These are phyloP conservation scores for Drosophila novamexicana DNA, from an alignment of 1,140 invertebrate species.

Conservation along the genomic window DNA sequence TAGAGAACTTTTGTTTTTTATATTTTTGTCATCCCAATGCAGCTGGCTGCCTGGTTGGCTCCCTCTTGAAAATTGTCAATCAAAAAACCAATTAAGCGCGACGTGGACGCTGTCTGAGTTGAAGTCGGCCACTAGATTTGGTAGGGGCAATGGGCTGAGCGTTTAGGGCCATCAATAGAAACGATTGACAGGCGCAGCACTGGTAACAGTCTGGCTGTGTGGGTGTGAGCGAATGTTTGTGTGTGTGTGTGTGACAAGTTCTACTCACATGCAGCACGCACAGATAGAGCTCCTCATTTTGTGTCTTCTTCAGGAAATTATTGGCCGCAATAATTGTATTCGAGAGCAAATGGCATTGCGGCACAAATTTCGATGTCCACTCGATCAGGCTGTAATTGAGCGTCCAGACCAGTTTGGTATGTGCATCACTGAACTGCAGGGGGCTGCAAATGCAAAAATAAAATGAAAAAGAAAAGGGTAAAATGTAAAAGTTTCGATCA, in stretches of 20 bases:
- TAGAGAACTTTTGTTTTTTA: neutral
- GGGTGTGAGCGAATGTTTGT: neutral
- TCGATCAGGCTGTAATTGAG: constrained; percentile 85
- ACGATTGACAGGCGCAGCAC: constrained; percentile 29
- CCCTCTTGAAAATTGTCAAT: constrained; percentile 81
- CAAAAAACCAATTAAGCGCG: constrained; percentile 84
- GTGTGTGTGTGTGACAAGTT: neutral
- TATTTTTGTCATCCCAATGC: constrained; percentile 7
- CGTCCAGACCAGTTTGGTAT: constrained; percentile 78
- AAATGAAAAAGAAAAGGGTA: neutral
- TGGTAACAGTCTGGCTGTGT: neutral
- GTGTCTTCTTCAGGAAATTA: constrained; percentile 75
- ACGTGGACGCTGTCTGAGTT: constrained; percentile 45
- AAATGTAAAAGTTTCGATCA: constrained; percentile 2
- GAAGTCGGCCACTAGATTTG: constrained; percentile 37
- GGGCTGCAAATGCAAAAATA: constrained; percentile 48
- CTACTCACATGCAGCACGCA: constrained; percentile 83
- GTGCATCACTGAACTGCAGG: constrained; percentile 67
- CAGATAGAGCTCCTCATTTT: constrained; percentile 75
- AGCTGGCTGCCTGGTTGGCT: constrained; percentile 21
- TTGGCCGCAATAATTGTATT: constrained; percentile 81
- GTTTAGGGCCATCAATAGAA: constrained; percentile 41
- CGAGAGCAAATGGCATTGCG: constrained; percentile 77
- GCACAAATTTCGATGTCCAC: constrained; percentile 84
- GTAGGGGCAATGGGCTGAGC: constrained; percentile 31